Percentiles rank a stretch among this genome's conserved stretches.
Evolutionary conservation across 2,888 invertebrate species (phyloP).

Genomic region (Stenodema calcarata): DNA sequence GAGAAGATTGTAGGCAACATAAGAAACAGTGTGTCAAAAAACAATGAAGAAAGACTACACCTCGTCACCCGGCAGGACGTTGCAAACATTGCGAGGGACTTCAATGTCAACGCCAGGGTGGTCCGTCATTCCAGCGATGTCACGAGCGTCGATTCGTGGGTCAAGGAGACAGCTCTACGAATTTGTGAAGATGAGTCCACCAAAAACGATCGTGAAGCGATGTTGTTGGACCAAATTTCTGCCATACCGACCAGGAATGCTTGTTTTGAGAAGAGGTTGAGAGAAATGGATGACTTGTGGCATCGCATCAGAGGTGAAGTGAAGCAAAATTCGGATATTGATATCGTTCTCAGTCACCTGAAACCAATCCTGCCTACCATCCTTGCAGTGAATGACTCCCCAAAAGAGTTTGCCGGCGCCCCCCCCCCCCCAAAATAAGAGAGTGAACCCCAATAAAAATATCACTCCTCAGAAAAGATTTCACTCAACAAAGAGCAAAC

Average conservation of each 20-base stretch:
- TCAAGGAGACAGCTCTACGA: neutral
- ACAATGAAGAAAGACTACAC: neutral
- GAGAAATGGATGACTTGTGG: neutral
- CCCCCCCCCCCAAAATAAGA: neutral
- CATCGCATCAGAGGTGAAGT: neutral
- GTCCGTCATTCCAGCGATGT: neutral
- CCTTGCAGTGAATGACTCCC: neutral
- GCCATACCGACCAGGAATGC: neutral
- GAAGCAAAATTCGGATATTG: neutral
- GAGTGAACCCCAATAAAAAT: neutral
- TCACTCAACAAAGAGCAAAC: neutral
- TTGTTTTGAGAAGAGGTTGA: neutral
- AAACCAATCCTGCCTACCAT: neutral
- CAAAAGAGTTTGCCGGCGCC: neutral
- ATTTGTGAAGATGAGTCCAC: neutral
- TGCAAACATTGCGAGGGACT: conserved; percentile 15
- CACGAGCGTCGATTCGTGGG: neutral
- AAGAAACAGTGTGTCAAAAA: neutral
- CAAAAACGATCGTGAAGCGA: neutral
- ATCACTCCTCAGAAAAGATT: conserved; percentile 7
- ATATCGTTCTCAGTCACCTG: neutral
- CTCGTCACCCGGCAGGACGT: conserved; percentile 21
- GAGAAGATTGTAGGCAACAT: neutral
- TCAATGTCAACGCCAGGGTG: neutral
- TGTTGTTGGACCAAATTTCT: neutral